Evolutionary conservation across 53 echinoderm and acorn worm species (phyloP).

Genomic region (Henricia sp.): DNA sequence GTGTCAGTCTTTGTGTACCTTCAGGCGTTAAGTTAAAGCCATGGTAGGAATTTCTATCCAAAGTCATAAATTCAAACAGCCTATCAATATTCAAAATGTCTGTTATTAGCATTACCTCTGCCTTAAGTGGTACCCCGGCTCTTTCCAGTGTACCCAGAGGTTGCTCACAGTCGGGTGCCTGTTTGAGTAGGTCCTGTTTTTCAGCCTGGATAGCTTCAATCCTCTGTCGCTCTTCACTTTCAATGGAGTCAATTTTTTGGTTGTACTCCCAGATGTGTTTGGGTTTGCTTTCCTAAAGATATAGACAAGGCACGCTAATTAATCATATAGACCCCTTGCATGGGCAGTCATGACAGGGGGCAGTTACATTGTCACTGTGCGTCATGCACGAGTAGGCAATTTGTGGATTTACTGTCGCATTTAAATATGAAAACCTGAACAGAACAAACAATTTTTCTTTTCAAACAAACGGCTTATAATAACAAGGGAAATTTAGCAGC

Average conservation of each 20-base stretch:
- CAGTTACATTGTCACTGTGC: neutral
- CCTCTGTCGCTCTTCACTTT: constrained; percentile 62
- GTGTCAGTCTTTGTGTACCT: too few relatives aligned
- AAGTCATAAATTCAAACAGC: too few relatives aligned
- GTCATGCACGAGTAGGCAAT: too few relatives aligned
- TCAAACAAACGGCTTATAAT: neutral
- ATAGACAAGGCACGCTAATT: neutral
- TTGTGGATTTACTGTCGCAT: too few relatives aligned
- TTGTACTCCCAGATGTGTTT: constrained; percentile 80
- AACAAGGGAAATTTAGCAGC: neutral
- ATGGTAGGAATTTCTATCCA: too few relatives aligned
- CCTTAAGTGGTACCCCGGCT: constrained; percentile 37
- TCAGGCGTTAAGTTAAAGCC: too few relatives aligned
- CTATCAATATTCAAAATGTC: too few relatives aligned
- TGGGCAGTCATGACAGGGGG: neutral
- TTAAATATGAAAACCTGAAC: too few relatives aligned
- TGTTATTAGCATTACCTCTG: too few relatives aligned
- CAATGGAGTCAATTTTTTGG: constrained; percentile 58
- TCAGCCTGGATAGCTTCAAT: constrained; percentile 63
- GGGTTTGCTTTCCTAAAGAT: constrained; percentile 68
- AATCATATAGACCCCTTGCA: neutral
- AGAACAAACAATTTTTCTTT: neutral
- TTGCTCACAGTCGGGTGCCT: constrained; percentile 32
- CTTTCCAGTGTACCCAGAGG: constrained; percentile 18
- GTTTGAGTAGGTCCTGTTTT: constrained; percentile 48